These are phyloP conservation scores for Synergus itoensis DNA, from an alignment of 2,888 invertebrate genomes.

Conservation along the genomic window DNA sequence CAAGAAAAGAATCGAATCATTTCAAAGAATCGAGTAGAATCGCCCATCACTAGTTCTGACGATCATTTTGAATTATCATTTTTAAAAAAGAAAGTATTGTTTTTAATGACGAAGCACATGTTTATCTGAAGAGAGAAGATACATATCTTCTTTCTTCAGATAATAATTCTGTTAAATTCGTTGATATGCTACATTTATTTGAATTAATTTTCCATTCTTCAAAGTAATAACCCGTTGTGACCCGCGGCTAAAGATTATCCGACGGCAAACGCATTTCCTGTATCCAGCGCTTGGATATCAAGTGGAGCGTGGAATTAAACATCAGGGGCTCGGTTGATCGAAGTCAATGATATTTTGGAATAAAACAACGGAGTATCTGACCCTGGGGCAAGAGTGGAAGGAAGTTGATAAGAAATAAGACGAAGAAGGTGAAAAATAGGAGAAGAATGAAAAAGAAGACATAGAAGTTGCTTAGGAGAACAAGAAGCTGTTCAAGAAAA, in stretches of 20 bases:
- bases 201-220: background rate
- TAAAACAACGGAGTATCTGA: constrained; percentile 23
- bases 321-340: constrained; percentile 15
- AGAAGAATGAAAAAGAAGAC: constrained; percentile 42
- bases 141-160: too few species aligned
- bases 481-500: constrained; percentile 31
- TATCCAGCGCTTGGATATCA: constrained; percentile 8
- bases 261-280: constrained; percentile 24
- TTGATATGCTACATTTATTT: background rate
- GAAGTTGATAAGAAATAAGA: constrained; percentile 19
- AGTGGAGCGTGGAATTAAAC: constrained; percentile 35
- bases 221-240: background rate
- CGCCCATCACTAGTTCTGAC: too few species aligned
- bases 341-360: constrained; percentile 29
- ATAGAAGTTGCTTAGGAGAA: constrained; percentile 38
- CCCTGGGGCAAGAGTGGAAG: constrained; percentile 10
- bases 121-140: too few species aligned
- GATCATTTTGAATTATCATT: too few species aligned
- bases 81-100: too few species aligned
- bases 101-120: too few species aligned
- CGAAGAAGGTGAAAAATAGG: constrained; percentile 6
- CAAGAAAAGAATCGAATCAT: too few species aligned
- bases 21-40: too few species aligned
- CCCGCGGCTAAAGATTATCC: background rate
- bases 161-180: too few species aligned